Percentiles rank a stretch among this genome's conserved stretches.
phyloP scores from a whole-genome alignment of 2,113 vertebrate genomes.

The Herpailurus yagouaroundi region DNA sequence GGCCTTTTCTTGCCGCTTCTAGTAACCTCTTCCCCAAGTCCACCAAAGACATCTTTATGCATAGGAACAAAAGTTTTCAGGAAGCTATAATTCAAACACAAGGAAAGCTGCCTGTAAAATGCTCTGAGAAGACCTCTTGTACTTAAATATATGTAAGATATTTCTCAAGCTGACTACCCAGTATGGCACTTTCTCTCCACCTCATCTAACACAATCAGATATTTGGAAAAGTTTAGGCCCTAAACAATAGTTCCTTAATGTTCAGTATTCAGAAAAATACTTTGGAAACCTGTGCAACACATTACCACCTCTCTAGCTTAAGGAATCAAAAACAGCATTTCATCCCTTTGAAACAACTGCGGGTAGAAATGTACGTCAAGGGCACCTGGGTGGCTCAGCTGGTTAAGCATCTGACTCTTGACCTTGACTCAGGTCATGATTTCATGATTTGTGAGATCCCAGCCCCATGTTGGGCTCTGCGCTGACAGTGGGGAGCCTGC shows the following conservation, averaged over 20 bases:
- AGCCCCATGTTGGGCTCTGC: too few relatives aligned
- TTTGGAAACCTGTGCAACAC: neutral
- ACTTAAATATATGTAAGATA: neutral
- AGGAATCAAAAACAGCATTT: neutral
- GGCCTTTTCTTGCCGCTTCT: conserved; percentile 94
- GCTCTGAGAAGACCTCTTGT: neutral
- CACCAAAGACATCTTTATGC: conserved; percentile 93
- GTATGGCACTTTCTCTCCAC: neutral
- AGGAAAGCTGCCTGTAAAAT: neutral
- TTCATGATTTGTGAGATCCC: too few relatives aligned
- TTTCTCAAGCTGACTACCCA: neutral
- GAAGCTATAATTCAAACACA: conserved; percentile 67
- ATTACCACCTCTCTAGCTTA: neutral
- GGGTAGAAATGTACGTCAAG: neutral
- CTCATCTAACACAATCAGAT: neutral
- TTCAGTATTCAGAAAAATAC: neutral
- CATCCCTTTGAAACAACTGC: neutral
- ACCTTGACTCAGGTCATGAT: too few relatives aligned
- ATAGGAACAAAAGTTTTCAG: conserved; percentile 63
- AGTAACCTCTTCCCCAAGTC: conserved; percentile 95
- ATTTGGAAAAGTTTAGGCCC: neutral
- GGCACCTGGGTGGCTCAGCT: too few relatives aligned
- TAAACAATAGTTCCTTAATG: neutral
- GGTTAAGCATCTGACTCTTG: too few relatives aligned
- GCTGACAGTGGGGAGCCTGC: too few relatives aligned